Percentiles rank a stretch among this genome's conserved stretches.
These are phyloP conservation scores for Mesitornis unicolor DNA, from an alignment of 2,113 vertebrate genomes.

Conservation along the genomic window DNA sequence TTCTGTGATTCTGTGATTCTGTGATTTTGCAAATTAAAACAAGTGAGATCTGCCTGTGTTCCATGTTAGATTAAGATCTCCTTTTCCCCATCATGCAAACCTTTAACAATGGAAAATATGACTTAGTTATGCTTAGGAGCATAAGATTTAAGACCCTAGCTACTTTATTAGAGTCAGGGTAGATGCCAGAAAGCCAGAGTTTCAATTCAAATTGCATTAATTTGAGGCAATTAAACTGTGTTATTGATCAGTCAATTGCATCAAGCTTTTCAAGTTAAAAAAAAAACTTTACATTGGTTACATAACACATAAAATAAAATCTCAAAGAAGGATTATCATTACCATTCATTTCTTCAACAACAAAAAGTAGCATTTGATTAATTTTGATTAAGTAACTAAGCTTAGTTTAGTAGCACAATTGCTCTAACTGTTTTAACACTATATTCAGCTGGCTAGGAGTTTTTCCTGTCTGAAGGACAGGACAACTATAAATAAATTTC, in stretches of 20 bases:
- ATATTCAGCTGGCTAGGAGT: background rate
- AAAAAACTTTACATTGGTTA: background rate
- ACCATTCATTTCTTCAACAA: background rate
- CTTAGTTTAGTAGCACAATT: background rate
- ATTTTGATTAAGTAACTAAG: background rate
- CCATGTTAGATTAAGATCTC: background rate
- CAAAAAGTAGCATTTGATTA: background rate
- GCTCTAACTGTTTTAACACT: background rate
- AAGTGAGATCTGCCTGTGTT: background rate
- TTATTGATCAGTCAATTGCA: background rate
- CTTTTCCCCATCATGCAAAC: background rate
- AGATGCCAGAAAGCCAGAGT: background rate
- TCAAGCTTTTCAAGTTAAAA: background rate
- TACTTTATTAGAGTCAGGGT: background rate
- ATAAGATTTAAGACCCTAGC: background rate
- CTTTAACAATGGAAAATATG: background rate
- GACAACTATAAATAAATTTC: too few species aligned
- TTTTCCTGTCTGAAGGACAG: background rate
- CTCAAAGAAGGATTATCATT: background rate
- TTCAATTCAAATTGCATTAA: background rate
- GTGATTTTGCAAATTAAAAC: background rate
- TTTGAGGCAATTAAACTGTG: too few species aligned
- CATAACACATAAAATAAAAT: background rate
- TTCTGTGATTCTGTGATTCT: too few species aligned
- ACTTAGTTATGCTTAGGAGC: background rate